A percentile compares a stretch with the other conserved stretches of the same genome.
Conservation (phyloP, 1,140 invertebrate genomes). For the Drosophila nannoptera region DNA sequence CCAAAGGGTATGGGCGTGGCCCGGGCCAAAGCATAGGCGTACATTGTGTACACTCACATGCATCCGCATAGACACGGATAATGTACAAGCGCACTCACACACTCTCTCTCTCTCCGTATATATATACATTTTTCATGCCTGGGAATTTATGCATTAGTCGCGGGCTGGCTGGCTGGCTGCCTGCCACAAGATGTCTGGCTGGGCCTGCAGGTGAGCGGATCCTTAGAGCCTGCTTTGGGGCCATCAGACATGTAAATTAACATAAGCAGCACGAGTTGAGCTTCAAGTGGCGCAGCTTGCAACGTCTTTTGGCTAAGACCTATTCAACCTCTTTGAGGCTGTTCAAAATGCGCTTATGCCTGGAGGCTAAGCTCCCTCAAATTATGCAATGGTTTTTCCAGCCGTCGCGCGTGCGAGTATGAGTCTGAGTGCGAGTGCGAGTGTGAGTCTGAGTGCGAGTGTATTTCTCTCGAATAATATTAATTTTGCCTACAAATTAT, state of each 20-base stretch:
- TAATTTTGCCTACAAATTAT: slow-evolving; percentile 31
- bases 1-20: slow-evolving; percentile 23
- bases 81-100: not conserved
- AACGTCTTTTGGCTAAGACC: slow-evolving; percentile 37
- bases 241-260: slow-evolving; percentile 72
- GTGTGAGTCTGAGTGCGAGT: not conserved
- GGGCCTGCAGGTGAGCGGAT: slow-evolving; percentile 12
- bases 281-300: slow-evolving; percentile 47
- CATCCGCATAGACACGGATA: slow-evolving; percentile 20
- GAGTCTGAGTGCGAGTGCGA: not conserved
- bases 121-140: slow-evolving; percentile 31
- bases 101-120: not conserved
- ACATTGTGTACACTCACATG: slow-evolving; percentile 3
- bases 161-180: slow-evolving; percentile 20
- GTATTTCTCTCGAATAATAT: slow-evolving; percentile 16
- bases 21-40: slow-evolving; percentile 24
- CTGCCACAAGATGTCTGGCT: slow-evolving; percentile 7
- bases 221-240: slow-evolving; percentile 36
- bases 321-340: slow-evolving; percentile 15
- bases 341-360: slow-evolving; percentile 58
- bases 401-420: no score
- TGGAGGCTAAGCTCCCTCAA: slow-evolving; percentile 29
- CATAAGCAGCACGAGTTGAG: slow-evolving; percentile 56
- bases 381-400: slow-evolving; percentile 60
- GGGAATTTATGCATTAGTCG: slow-evolving; percentile 71